phyloP scores from a whole-genome alignment of 2,888 invertebrate genomes.

The Harpalus rubripes region DNA sequence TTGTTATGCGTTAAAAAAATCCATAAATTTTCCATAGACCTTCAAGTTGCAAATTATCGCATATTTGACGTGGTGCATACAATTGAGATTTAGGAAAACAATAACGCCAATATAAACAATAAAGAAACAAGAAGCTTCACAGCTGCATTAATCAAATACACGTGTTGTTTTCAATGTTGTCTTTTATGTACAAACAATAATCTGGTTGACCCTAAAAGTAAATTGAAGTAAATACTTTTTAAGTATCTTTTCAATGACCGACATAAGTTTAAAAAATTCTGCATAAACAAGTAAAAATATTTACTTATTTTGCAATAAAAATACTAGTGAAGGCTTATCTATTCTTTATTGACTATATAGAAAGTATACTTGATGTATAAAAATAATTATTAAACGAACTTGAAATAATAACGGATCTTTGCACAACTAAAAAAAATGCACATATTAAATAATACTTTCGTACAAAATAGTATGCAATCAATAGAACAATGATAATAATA shows the following conservation, averaged over 20 bases:
- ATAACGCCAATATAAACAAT: conserved; percentile 6
- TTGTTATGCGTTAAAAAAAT: too few species aligned
- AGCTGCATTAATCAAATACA: conserved; percentile 13
- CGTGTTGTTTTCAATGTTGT: conserved; percentile 12
- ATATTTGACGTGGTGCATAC: neutral
- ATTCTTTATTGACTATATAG: neutral
- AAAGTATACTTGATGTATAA: neutral
- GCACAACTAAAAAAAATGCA: neutral
- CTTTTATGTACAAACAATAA: conserved; percentile 9
- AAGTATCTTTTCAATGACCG: conserved; percentile 1
- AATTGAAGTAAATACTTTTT: conserved; percentile 5
- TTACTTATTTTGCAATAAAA: neutral
- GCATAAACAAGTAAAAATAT: conserved; percentile 8
- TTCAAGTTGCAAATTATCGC: neutral
- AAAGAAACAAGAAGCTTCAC: neutral
- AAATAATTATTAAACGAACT: neutral
- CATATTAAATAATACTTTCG: neutral
- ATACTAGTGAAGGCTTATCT: conserved; percentile 4
- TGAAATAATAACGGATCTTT: neutral
- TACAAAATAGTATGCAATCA: neutral
- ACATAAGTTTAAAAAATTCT: neutral
- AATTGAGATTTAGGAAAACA: neutral
- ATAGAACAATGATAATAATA: neutral
- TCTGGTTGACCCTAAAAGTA: conserved; percentile 5
- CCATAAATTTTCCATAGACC: neutral